These are phyloP conservation scores for Pteruthius melanotis DNA, from an alignment of 2,113 vertebrate genomes.

Conservation along the genomic window DNA sequence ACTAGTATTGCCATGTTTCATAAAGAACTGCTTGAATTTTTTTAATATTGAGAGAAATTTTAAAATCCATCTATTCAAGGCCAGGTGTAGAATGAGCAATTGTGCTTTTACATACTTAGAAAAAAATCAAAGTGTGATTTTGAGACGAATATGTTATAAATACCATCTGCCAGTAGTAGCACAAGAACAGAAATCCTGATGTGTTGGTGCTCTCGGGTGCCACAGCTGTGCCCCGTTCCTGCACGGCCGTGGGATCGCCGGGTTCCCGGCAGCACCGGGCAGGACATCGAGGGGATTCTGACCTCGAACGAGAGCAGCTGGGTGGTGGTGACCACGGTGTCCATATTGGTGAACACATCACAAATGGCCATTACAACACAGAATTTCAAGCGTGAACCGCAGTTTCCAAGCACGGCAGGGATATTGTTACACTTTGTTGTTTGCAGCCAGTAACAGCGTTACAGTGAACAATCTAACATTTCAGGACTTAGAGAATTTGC, in stretches of 20 bases:
- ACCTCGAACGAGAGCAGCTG: accelerated
- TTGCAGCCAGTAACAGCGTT: accelerated
- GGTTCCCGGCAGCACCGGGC: neutral
- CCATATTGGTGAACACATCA: accelerated
- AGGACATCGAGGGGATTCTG: neutral
- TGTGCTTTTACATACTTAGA: neutral
- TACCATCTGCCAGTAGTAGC: neutral
- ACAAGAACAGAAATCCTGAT: neutral
- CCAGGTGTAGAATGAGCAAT: neutral
- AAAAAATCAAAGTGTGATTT: neutral
- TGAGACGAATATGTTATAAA: neutral
- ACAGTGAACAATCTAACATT: neutral
- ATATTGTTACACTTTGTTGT: neutral
- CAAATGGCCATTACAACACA: neutral
- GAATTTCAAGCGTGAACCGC: accelerated
- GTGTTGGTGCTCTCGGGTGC: neutral
- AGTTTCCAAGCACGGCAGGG: neutral
- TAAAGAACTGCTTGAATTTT: neutral
- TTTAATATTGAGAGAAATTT: neutral
- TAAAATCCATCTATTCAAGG: neutral
- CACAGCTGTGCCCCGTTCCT: neutral
- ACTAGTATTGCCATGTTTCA: neutral
- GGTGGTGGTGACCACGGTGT: accelerated
- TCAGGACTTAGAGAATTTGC: neutral
- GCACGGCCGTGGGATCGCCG: accelerated